Base-by-base conservation (phyloP, 2,113 vertebrate genomes). In the Hippopotamus amphibius region DNA sequence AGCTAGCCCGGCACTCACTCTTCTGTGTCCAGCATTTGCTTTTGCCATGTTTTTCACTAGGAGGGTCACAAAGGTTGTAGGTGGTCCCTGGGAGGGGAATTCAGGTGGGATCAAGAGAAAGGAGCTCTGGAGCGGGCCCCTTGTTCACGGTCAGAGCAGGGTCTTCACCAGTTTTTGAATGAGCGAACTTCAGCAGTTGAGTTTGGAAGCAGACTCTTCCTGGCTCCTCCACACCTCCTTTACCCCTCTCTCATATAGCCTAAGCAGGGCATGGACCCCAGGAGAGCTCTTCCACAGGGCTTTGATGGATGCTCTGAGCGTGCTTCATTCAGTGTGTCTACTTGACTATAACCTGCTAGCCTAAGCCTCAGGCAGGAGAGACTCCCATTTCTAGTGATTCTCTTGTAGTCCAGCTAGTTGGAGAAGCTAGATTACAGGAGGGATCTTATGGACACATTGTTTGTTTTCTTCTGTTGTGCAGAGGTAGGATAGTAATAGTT, bases 31-130 rank as follows among this genome's bases (percentile, higher is more conserved):
- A 26, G 24, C 6, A 57, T 37, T 57, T 79, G 24, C 69, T 71
- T 21, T 93, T 68, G 81, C 26, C 68, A 77, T 87, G 77, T 94
- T 71, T 96, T 55, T 88, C 22, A 63, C 55, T 55, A 69, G 19
- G 5, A 68, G 14, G 43, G 50, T 93, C 61, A 94, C 22, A 57
- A 90, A 92, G 50, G 55, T 5, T 83, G 15, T 68, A 37, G 8
- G 21, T 48, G 13, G 22, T 57, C 17, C 22, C 41, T 43, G 48
- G n/a, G 13, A 50, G 50, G 19, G 43, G 53, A 33, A 24, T 3
- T 83, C 37, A 90, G 46, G 16, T 59, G 16, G 19, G 37, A 22
- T 80, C 41, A 59, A 69, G 37, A 46, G 57, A 92, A 33, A 72
- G 6, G 10, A 46, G 37, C 17, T 80, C 46, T 24, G 13, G 0